Percentiles rank a stretch among this genome's conserved stretches.
phyloP scores from a whole-genome alignment of 92 coral and sea anemone genomes.

The Phenganax marumi region DNA sequence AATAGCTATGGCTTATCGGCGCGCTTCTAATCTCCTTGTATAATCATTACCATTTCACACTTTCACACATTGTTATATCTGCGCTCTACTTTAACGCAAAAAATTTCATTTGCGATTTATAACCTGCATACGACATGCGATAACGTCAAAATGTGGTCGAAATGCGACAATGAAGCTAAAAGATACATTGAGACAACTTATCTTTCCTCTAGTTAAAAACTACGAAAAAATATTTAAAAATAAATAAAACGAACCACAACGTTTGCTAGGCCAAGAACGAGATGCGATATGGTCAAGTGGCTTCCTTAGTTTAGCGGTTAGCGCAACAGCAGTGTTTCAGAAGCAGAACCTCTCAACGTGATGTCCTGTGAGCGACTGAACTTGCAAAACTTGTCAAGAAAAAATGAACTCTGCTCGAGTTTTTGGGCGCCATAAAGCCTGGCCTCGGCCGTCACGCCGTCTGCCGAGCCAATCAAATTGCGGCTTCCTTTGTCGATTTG shows the following conservation, averaged over 20 bases:
- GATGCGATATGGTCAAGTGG: conserved; percentile 24
- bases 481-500: conserved; percentile 54
- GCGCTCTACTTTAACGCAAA: conserved; percentile 17
- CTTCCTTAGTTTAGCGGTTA: conserved; percentile 7
- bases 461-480: conserved; percentile 49
- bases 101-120: conserved; percentile 1
- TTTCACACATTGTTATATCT: conserved; percentile 51
- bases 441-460: conserved; percentile 48
- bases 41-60: conserved; percentile 52
- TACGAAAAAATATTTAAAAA: conserved; percentile 33
- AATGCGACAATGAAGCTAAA: conserved; percentile 23
- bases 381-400: conserved; percentile 46
- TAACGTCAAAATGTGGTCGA: conserved; percentile 29
- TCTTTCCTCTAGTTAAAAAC: conserved; percentile 1
- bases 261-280: conserved; percentile 43
- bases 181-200: conserved; percentile 31
- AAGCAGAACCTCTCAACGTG: conserved; percentile 42
- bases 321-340: conserved; percentile 9
- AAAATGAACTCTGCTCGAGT: conserved; percentile 47
- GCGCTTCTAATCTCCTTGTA: conserved; percentile 49
- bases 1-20: conserved; percentile 48
- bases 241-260: conserved; percentile 53
- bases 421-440: conserved; percentile 47
- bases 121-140: conserved; percentile 19
- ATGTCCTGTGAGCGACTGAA: conserved; percentile 40